Percentiles rank a stretch among this genome's conserved stretches.
phyloP scores from a whole-genome alignment of 2,113 vertebrate species.

The Mus spicilegus region DNA sequence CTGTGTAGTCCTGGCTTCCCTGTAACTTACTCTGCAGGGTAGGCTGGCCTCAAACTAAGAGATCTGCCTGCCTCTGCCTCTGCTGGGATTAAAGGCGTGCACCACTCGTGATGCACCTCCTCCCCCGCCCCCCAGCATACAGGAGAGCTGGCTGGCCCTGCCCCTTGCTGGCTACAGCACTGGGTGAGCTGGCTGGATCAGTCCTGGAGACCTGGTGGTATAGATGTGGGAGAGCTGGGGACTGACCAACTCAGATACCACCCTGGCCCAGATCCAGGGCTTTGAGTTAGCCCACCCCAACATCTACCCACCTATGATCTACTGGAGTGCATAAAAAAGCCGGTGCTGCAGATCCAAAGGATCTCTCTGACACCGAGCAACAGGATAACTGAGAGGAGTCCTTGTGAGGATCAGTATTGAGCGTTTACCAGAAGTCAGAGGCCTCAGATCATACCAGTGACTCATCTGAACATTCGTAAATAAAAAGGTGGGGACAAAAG shows the following conservation, averaged over 20 bases:
- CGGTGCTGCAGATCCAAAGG: background rate
- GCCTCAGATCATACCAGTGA: background rate
- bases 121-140: no score
- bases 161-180: background rate
- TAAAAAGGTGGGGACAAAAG: background rate
- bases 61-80: background rate
- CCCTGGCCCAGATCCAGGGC: no score
- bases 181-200: background rate
- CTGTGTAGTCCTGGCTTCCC: background rate
- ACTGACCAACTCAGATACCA: no score
- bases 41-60: background rate
- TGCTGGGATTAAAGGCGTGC: background rate
- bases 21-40: background rate
- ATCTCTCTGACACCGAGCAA: background rate
- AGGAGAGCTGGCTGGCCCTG: background rate
- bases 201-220: no score
- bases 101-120: background rate
- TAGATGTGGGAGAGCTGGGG: no score
- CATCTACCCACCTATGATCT: background rate
- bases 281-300: background rate
- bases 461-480: background rate
- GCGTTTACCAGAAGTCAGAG: background rate
- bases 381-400: background rate
- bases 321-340: background rate
- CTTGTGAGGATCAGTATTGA: background rate